phyloP scores from a whole-genome alignment of 2,113 vertebrate genomes.

The Epinephelus lanceolatus region DNA sequence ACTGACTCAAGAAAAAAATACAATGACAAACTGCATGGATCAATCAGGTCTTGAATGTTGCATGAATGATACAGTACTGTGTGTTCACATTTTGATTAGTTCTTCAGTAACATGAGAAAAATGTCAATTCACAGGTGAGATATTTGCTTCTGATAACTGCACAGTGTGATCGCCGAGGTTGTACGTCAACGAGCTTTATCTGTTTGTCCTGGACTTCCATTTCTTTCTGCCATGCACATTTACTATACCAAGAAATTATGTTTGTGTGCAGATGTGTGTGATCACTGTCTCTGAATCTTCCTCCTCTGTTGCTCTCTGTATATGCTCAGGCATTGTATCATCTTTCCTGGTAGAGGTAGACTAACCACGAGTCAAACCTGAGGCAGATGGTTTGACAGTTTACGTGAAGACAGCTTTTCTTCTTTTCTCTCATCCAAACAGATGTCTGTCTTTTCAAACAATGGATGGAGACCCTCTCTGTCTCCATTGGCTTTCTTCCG shows the following conservation, averaged over 20 bases:
- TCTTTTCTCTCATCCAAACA: conserved; percentile 32
- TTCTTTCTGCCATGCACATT: background rate
- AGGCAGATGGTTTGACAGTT: conserved; percentile 51
- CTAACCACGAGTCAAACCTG: conserved; percentile 50
- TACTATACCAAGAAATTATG: background rate
- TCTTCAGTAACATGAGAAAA: conserved; percentile 50
- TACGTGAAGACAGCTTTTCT: conserved; percentile 12
- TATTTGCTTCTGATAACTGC: conserved; percentile 24
- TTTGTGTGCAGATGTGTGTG: conserved; percentile 12
- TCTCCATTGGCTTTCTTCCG: conserved; percentile 18
- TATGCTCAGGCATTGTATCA: conserved; percentile 37
- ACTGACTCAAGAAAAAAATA: conserved; percentile 5
- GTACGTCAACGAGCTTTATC: background rate
- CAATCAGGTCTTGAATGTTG: conserved; percentile 41
- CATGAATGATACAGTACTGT: conserved; percentile 57
- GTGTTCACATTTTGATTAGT: conserved; percentile 72
- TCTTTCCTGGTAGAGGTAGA: conserved; percentile 66
- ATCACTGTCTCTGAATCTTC: conserved; percentile 6
- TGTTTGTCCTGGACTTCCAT: background rate
- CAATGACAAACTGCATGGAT: conserved; percentile 10
- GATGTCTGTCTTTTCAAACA: conserved; percentile 39
- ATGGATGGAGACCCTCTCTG: conserved; percentile 7
- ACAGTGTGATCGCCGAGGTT: conserved; percentile 34
- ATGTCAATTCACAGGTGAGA: conserved; percentile 39
- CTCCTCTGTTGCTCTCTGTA: background rate